phyloP scores from a whole-genome alignment of 92 coral and sea anemone species.

The Heliopora coerulea region DNA sequence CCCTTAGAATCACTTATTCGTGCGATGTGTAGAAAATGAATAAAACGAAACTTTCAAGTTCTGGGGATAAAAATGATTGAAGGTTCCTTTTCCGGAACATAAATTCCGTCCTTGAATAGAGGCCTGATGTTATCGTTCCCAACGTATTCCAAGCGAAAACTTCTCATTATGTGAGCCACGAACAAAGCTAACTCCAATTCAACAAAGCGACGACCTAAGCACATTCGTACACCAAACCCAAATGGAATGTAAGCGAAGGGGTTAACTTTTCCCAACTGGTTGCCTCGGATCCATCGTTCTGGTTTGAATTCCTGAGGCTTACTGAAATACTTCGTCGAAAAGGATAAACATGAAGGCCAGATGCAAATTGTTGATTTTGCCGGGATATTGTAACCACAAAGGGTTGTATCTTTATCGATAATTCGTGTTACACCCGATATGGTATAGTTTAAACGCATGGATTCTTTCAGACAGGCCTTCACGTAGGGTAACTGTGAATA shows the following conservation, averaged over 20 bases:
- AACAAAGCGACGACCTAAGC: not conserved
- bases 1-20: too few relatives aligned
- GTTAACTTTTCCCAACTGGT: not conserved
- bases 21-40: too few relatives aligned
- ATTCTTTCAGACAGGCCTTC: not conserved
- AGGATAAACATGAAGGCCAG: not conserved
- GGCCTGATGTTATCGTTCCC: not conserved
- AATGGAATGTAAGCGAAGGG: not conserved
- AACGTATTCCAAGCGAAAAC: not conserved
- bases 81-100: not conserved
- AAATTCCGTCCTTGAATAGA: not conserved
- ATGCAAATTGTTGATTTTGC: not conserved
- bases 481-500: not conserved
- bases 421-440: not conserved
- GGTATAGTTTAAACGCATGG: not conserved
- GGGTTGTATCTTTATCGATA: not conserved
- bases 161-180: not conserved
- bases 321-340: not conserved
- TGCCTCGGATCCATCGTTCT: not conserved
- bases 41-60: not conserved
- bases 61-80: not conserved
- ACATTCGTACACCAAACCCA: slow-evolving; percentile 12
- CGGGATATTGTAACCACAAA: slow-evolving; percentile 2
- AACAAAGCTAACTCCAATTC: not conserved
- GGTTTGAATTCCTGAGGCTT: not conserved